Conservation (phyloP, 2,797 vertebrate species). For the Hyperoplus lanceolatus region DNA sequence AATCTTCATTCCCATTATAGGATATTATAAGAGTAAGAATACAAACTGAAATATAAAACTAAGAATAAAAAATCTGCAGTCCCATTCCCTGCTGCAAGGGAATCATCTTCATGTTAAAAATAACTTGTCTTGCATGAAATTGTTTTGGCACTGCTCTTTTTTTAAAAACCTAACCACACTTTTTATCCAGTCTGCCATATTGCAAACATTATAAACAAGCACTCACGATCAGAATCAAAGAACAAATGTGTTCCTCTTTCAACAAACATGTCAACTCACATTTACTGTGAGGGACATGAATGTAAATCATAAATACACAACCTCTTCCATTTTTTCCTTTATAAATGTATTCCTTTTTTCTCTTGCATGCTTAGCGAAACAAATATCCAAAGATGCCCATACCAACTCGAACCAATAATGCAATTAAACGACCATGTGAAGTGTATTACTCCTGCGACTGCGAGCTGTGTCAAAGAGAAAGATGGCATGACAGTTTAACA, state of each 20-base stretch:
- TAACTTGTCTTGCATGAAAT: neutral
- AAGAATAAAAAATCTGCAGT: neutral
- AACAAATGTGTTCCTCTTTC: neutral
- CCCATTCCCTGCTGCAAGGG: neutral
- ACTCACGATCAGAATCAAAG: neutral
- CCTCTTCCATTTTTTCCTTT: neutral
- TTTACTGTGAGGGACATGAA: slow-evolving; percentile 1
- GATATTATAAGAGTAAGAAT: neutral
- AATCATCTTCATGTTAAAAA: neutral
- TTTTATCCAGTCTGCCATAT: neutral
- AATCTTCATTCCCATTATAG: neutral
- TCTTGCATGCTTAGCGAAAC: neutral
- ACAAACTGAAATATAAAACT: neutral
- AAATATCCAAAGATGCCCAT: neutral
- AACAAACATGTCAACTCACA: neutral
- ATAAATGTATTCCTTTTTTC: neutral
- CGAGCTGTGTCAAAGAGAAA: neutral
- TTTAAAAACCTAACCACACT: neutral
- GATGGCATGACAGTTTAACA: too few species aligned
- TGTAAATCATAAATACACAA: slow-evolving; percentile 1
- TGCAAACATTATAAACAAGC: neutral
- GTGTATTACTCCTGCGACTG: too few species aligned
- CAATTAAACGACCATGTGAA: neutral
- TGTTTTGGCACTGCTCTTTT: slow-evolving; percentile 2
- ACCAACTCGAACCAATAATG: neutral